Percentiles rank a stretch among this genome's conserved stretches.
Evolutionary conservation across 2,888 invertebrate species (phyloP).

Genomic region (Euclidia mi): DNA sequence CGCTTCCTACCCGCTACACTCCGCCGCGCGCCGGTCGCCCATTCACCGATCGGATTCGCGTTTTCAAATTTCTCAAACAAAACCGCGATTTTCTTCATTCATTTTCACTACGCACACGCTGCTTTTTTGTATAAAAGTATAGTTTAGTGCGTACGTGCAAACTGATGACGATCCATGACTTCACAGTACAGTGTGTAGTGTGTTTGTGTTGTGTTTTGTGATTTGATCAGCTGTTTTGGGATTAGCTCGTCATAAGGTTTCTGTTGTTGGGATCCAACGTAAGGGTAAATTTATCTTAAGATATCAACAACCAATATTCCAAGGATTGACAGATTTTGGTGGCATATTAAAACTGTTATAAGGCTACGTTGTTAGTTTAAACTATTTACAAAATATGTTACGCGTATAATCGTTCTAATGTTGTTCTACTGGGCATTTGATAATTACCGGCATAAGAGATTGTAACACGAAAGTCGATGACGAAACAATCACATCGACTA

Average conservation of each 20-base stretch:
- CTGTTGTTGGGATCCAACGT: constrained; percentile 51
- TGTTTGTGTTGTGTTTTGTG: constrained; percentile 65
- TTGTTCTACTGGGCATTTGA: no score
- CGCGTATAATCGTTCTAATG: no score
- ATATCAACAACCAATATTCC: no score
- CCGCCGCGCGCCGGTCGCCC: constrained; percentile 53
- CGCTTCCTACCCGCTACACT: constrained; percentile 83
- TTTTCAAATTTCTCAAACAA: constrained; percentile 64
- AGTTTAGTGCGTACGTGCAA: constrained; percentile 63
- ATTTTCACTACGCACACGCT: constrained; percentile 64
- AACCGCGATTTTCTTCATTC: constrained; percentile 51
- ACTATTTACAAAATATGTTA: no score
- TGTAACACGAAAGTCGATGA: constrained; percentile 29
- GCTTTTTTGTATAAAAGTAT: constrained; percentile 78
- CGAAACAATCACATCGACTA: constrained; percentile 36
- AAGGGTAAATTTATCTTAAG: constrained; percentile 4
- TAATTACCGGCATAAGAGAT: constrained; percentile 7
- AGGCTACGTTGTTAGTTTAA: no score
- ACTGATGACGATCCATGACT: constrained; percentile 28
- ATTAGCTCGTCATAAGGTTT: constrained; percentile 66
- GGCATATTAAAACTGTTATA: no score
- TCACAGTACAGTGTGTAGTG: constrained; percentile 54
- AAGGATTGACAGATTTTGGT: no score
- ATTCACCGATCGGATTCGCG: constrained; percentile 60
- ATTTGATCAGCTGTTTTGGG: constrained; percentile 73